Base-by-base conservation (phyloP, 2,797 vertebrate genomes). In the Australoheros facetus region DNA sequence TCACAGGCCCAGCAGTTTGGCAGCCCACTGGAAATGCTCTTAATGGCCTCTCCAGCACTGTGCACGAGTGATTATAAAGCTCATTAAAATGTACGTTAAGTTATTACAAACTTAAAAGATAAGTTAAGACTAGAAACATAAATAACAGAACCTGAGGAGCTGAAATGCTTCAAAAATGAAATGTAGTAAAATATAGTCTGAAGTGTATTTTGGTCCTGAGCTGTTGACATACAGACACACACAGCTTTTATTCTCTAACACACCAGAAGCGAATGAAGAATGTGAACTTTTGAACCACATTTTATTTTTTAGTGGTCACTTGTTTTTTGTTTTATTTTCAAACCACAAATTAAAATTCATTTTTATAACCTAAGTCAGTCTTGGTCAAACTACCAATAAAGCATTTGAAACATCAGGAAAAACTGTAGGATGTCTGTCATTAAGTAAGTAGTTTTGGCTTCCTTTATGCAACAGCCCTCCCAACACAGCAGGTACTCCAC, bases 201-300 rank as follows among this genome's bases (percentile, higher is more conserved):
- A 34, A 14, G 39, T 48, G 26, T 30, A 5, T 64, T 76, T 55
- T 78, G 23, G 9, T 75, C 32, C 13, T 17, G 11, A 42, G 45
- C 45, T 75, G 23, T 64, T 77, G 26, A 64, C 13, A 26, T 23
- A 10, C 53, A 39, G 23, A 23, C 26, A 21, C n/a, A 23, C 26
- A 23, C 26, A 26, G 16, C 62, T 45, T 62, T 19, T 23, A 30
- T 34, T 71, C 11, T 72, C 32, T 34, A 60, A 37, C 32, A 55
- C 34, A 56, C 37, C 14, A 54, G 17, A 34, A 13, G 10, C 10
- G 60, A 48, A 23, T 34, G 11, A 53, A 66, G 32, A 85, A 85
- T 80, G 79, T 84, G 6, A 87, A 87, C 81, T 77, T 84, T 82
- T 79, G 23, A 85, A 85, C 81, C 14, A 14, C 8, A 2, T 30